Evolutionary conservation across 2,113 vertebrate genomes (phyloP), one percentile per base, ranked within the genome.

Genomic region (Uropsilus gracilis): DNA sequence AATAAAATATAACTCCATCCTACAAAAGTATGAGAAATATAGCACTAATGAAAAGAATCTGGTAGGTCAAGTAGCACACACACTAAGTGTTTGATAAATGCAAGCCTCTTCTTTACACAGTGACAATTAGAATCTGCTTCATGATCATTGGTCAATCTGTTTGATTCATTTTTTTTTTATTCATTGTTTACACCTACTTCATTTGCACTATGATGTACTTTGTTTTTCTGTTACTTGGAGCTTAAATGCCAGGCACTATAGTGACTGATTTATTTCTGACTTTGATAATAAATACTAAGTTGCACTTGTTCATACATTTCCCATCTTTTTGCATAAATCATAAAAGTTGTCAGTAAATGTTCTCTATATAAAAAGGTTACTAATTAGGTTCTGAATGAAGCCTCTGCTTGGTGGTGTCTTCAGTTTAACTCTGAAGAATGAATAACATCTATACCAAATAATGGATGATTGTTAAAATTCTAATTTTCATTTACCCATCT

Each of bases 351-450:
- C 46, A 66, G 39, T 61, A 87, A 55, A 76, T 46, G 14, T 68
- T 93, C 26, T 71, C n/a, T 71, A 0, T 63, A 66, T 32, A 66
- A 46, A 92, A 87, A 44, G 17, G 5, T 82, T 26, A 72, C 14
- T 17, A 42, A 1, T 91, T 72, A 91, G 26, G 3, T 89, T 95
- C 80, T 72, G 37, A 94, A 89, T 92, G 68, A 72, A 91, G 46
- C 16, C 88, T 75, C 66, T 89, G 8, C 89, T 59, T 73, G 32
- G 8, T 85, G 71, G 44, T 77, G 4, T 72, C 68, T 89, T 91
- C 26, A 83, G 28, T 72, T 76, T 91, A 24, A 82, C 28, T 80
- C 26, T 66, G 28, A 76, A 68, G 26, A 76, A 18, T 93, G n/a
- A 4, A 64, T 92, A 37, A 59, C 22, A 24, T 93, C 22, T 75